These are phyloP conservation scores for Limonius californicus DNA, from an alignment of 1,140 invertebrate genomes.

Conservation along the genomic window DNA sequence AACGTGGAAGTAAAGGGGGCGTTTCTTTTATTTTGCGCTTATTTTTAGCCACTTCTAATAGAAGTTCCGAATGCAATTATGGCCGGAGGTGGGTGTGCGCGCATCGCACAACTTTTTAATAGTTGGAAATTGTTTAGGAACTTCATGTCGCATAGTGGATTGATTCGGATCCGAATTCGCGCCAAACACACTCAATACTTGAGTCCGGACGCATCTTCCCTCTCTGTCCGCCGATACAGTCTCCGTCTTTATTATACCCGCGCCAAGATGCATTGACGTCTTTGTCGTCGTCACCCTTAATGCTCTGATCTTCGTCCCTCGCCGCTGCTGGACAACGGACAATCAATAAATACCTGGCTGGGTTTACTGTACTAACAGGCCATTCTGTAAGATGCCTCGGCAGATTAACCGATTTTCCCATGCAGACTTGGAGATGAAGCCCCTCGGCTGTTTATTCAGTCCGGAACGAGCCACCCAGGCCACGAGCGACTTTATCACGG, in stretches of 20 bases:
- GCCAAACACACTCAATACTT: slow-evolving; percentile 2
- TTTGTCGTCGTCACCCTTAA: slow-evolving; percentile 12
- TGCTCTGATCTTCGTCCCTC: slow-evolving; percentile 1
- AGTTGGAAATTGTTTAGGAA: not conserved
- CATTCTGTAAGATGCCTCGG: slow-evolving; percentile 2
- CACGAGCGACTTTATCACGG: not conserved
- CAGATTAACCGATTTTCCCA: slow-evolving; percentile 5
- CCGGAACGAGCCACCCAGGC: not conserved
- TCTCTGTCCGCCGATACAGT: not conserved
- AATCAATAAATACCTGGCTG: slow-evolving; percentile 13
- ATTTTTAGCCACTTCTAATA: no score
- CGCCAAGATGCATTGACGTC: slow-evolving; percentile 4
- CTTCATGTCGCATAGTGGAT: not conserved
- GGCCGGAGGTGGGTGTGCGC: not conserved
- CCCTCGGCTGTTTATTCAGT: not conserved
- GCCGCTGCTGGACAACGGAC: slow-evolving; percentile 1
- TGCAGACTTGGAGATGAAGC: not conserved
- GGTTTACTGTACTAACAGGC: slow-evolving; percentile 8
- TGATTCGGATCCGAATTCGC: not conserved
- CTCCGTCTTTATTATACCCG: slow-evolving; percentile 2
- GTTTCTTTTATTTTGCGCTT: no score
- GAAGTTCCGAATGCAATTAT: slow-evolving; percentile 2
- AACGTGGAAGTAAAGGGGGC: no score
- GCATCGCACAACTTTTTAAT: slow-evolving; percentile 4
- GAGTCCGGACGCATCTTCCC: slow-evolving; percentile 1